Evolutionary conservation across 2,888 invertebrate species (phyloP).

Genomic region (Dione vanillae): DNA sequence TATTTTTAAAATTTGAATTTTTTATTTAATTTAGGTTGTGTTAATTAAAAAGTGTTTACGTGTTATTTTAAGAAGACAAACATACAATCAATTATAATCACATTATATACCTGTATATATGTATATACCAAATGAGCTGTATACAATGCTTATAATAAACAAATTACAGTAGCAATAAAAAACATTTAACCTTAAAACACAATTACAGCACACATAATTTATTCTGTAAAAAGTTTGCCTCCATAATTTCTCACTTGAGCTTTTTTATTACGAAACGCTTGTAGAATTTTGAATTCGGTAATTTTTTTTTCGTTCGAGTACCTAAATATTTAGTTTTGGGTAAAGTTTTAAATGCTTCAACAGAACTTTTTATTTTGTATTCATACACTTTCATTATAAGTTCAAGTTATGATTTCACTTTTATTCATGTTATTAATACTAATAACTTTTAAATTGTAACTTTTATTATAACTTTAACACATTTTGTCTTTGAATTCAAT

Average conservation of each 20-base stretch:
- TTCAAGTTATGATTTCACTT: constrained; percentile 1
- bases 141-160: constrained; percentile 11
- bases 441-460: constrained; percentile 9
- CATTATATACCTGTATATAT: background rate
- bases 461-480: background rate
- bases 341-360: constrained; percentile 25
- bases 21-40: background rate
- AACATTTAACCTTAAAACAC: constrained; percentile 19
- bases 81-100: background rate
- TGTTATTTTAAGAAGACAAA: constrained; percentile 1
- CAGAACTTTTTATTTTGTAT: constrained; percentile 12
- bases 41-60: constrained; percentile 1
- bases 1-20: background rate
- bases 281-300: constrained; percentile 28
- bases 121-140: constrained; percentile 10
- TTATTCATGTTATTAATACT: constrained; percentile 7
- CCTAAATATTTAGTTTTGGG: constrained; percentile 21
- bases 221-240: background rate
- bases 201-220: constrained; percentile 13
- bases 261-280: constrained; percentile 34
- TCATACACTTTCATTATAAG: constrained; percentile 14
- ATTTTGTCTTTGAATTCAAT: background rate
- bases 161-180: background rate
- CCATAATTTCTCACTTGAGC: constrained; percentile 19
- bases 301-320: constrained; percentile 10